Conservation (phyloP, 2,888 invertebrate species). For the Aporophyla nigra region DNA sequence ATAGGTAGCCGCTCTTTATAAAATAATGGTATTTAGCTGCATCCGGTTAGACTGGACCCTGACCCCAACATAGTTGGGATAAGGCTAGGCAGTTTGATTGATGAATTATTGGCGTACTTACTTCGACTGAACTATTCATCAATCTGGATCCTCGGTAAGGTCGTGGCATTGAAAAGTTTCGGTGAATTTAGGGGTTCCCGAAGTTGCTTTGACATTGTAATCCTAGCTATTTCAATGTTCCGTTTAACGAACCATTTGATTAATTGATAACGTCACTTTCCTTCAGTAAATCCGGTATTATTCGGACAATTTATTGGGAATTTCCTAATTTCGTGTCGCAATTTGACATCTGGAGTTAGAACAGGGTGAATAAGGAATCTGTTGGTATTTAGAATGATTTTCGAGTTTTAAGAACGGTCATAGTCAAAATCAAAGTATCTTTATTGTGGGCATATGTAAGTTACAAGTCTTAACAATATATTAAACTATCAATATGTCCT, state of each 20-base stretch:
- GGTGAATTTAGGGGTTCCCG: slow-evolving; percentile 41
- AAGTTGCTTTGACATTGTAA: slow-evolving; percentile 65
- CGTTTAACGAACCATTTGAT: slow-evolving; percentile 66
- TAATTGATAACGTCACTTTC: slow-evolving; percentile 59
- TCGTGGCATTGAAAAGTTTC: slow-evolving; percentile 49
- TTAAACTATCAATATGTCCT: too few species aligned
- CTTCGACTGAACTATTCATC: slow-evolving; percentile 55
- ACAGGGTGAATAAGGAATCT: slow-evolving; percentile 2
- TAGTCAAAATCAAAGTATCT: too few species aligned
- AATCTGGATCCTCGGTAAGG: slow-evolving; percentile 44
- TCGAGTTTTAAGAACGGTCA: neutral
- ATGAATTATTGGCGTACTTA: slow-evolving; percentile 34
- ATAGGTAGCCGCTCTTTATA: neutral
- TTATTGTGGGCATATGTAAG: too few species aligned
- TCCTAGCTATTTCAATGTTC: slow-evolving; percentile 60
- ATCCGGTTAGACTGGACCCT: neutral
- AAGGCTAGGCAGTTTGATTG: neutral
- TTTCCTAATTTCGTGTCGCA: slow-evolving; percentile 30
- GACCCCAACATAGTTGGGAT: neutral
- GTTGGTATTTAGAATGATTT: slow-evolving; percentile 3
- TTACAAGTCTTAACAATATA: too few species aligned
- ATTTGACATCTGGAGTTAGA: slow-evolving; percentile 26
- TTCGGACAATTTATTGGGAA: slow-evolving; percentile 48
- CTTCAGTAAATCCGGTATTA: slow-evolving; percentile 49
- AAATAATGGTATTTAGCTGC: neutral